A percentile compares a stretch with the other conserved stretches of the same genome.
Evolutionary conservation across 2,113 vertebrate genomes (phyloP).

Genomic region (Cranoglanis bouderius): DNA sequence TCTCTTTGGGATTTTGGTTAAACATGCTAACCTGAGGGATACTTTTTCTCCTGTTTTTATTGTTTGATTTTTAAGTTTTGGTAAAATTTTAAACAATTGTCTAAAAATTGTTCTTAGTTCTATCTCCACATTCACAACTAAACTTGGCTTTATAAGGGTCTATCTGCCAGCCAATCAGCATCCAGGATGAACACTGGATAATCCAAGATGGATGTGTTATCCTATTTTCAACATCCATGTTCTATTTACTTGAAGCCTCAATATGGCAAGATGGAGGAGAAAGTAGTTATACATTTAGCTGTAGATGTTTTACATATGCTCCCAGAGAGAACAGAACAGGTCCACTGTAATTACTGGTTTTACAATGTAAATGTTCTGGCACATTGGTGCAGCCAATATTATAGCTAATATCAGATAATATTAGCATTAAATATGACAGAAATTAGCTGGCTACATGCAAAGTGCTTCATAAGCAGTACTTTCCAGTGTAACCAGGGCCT

Average conservation of each 20-base stretch:
- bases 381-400: not conserved
- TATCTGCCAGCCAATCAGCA: too few species aligned
- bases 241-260: not conserved
- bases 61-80: not conserved
- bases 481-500: not conserved
- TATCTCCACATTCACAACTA: not conserved
- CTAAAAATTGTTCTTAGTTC: not conserved
- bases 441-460: not conserved
- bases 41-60: not conserved
- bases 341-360: not conserved
- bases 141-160: not conserved
- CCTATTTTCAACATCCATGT: not conserved
- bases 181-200: not conserved
- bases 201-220: not conserved
- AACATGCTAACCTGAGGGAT: not conserved
- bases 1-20: not conserved
- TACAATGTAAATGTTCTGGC: not conserved
- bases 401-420: not conserved
- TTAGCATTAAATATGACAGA: not conserved
- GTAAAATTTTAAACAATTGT: not conserved
- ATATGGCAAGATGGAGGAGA: not conserved
- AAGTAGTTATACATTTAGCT: not conserved
- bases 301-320: not conserved
- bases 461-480: not conserved
- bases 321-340: not conserved